Evolutionary conservation across 92 coral and sea anemone genomes (phyloP), one percentile per base, ranked within the genome.

Genomic region (Phymanthus crucifer): DNA sequence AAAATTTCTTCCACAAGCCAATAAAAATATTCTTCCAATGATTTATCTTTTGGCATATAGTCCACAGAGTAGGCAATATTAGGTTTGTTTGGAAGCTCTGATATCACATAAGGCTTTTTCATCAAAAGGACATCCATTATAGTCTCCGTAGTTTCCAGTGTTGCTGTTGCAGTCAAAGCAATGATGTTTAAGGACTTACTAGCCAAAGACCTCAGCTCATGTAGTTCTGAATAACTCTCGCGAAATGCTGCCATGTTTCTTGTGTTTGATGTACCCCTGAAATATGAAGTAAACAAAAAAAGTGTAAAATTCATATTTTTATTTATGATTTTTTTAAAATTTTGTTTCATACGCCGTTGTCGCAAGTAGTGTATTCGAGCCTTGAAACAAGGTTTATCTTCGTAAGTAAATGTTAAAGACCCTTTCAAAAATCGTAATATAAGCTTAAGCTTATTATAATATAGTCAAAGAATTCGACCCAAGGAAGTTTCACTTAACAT

Each of bases 91-190:
- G 94, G 91, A 34, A 76, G 78, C 34, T 90, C 88, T 78, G 52
- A 83, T 32, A 90, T 73, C 21, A 83, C 64, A 71, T 83, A 76
- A n/a, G 88, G 88, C 52, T 82, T 57, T n/a, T 82, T 32, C 90
- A 89, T 86, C 76, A 72, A 70, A 64, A 85, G 81, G 48, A 82
- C 80, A 34, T 89, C 84, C 66, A 81, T 85, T 26, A 89, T 70
- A 32, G 87, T 76, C 36, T 77, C 68, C 43, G 64, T 76, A 36
- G 93, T 89, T 4, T 31, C 70, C 14, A 50, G 26, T 40, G 90
- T 86, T 78, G 93, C 87, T 23, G 90, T 86, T 26, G 90, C 93
- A 31, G 88, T 86, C 16, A 89, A 58, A 32, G 90, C 90, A 9
- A 89, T 68, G 23, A 89, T 79, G 8, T 86, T 86, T 14, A 78